Percentiles rank a stretch among this genome's conserved stretches.
phyloP scores from a whole-genome alignment of 2,888 invertebrate genomes.

The Megaustenia siamemsis region DNA sequence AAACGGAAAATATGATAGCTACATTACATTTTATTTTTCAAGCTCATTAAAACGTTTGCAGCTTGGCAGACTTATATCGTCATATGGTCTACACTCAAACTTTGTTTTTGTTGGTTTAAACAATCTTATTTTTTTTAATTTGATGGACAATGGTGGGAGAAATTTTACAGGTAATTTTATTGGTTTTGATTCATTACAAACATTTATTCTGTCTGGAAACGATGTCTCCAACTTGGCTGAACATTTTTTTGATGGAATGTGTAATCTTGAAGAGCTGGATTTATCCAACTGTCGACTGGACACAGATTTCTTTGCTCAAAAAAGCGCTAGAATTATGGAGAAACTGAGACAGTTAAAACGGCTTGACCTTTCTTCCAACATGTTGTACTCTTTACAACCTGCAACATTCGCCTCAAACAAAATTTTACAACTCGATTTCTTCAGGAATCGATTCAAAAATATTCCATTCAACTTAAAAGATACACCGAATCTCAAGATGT shows the following conservation, averaged over 20 bases:
- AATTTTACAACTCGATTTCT: too few relatives aligned
- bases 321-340: too few relatives aligned
- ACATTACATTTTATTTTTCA: background rate
- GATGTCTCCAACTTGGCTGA: background rate
- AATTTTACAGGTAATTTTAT: background rate
- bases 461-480: too few relatives aligned
- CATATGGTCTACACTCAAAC: background rate
- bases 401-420: too few relatives aligned
- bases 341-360: too few relatives aligned
- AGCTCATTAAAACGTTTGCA: background rate
- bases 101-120: background rate
- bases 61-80: too few relatives aligned
- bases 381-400: too few relatives aligned
- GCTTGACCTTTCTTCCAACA: too few relatives aligned
- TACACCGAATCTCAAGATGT: too few relatives aligned
- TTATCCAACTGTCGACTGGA: background rate
- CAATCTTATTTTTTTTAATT: background rate
- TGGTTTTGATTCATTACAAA: background rate
- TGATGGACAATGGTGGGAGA: background rate
- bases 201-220: conserved; percentile 15
- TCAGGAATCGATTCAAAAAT: too few relatives aligned
- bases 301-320: background rate
- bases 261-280: background rate
- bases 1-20: background rate
- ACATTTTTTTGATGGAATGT: conserved; percentile 21